Percentiles rank a stretch among this genome's conserved stretches.
Evolutionary conservation across 2,797 vertebrate genomes (phyloP).

Genomic region (Cynodonichthys magdalenae): DNA sequence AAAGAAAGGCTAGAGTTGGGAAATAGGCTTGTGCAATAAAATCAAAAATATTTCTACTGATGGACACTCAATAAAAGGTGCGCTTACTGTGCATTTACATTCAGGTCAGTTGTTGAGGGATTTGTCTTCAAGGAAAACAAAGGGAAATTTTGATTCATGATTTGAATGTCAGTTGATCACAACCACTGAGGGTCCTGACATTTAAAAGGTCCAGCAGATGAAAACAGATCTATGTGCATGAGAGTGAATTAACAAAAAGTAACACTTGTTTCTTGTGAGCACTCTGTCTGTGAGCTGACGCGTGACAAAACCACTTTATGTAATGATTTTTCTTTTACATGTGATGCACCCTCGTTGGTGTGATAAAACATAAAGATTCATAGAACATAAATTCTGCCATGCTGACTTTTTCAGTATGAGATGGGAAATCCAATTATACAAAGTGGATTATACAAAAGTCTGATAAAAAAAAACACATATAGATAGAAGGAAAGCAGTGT

Average conservation of each 20-base stretch:
- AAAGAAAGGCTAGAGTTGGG: constrained; percentile 4
- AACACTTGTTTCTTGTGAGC: background rate
- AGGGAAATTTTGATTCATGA: constrained; percentile 38
- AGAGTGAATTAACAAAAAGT: background rate
- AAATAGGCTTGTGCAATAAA: constrained; percentile 24
- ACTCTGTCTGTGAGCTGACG: background rate
- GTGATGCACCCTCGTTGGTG: constrained; percentile 26
- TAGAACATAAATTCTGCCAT: constrained; percentile 35
- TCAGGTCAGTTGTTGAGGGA: constrained; percentile 31
- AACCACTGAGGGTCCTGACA: constrained; percentile 44
- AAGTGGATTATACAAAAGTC: constrained; percentile 29
- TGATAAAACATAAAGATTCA: constrained; percentile 49
- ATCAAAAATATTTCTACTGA: constrained; percentile 41
- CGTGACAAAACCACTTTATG: constrained; percentile 2
- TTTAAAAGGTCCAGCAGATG: constrained; percentile 44
- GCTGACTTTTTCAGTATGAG: constrained; percentile 10
- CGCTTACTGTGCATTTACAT: constrained; percentile 36
- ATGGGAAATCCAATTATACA: constrained; percentile 48
- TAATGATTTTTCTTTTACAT: constrained; percentile 22
- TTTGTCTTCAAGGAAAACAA: constrained; percentile 13
- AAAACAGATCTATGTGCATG: constrained; percentile 5
- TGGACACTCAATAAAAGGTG: constrained; percentile 44
- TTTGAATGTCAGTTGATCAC: constrained; percentile 59
- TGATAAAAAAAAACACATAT: constrained; percentile 24
- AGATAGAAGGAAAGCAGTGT: constrained; percentile 28